phyloP scores from a whole-genome alignment of 2,113 vertebrate species.

The Macroglossus sobrinus region DNA sequence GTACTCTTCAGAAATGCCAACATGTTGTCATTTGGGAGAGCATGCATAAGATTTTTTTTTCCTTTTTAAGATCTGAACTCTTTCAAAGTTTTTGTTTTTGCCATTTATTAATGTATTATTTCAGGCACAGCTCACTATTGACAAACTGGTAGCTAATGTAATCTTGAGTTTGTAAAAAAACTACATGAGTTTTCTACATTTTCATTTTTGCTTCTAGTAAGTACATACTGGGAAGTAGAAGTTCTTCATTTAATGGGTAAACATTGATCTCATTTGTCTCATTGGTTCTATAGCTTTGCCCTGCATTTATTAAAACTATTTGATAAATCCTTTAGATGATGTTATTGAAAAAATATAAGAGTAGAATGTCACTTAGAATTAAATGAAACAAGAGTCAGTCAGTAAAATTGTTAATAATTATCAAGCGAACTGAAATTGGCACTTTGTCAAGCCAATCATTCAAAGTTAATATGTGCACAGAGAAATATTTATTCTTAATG shows the following conservation, averaged over 20 bases:
- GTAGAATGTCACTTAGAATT: not conserved
- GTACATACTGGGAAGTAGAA: not conserved
- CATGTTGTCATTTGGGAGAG: not conserved
- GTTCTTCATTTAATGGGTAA: not conserved
- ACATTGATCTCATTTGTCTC: not conserved
- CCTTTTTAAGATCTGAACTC: constrained; percentile 33
- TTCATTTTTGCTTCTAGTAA: not conserved
- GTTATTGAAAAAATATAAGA: not conserved
- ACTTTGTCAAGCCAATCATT: constrained; percentile 18
- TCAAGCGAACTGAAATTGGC: not conserved
- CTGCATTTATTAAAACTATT: not conserved
- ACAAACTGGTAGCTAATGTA: not conserved
- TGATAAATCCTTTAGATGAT: not conserved
- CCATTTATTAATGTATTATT: not conserved
- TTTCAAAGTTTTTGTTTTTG: not conserved
- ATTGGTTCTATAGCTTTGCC: not conserved
- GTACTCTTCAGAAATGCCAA: not conserved
- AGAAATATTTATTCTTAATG: constrained; percentile 16
- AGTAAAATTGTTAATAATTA: constrained; percentile 45
- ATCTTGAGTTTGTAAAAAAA: not conserved
- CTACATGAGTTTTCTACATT: not conserved
- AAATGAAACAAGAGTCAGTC: not conserved
- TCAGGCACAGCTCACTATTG: not conserved
- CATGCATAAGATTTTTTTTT: not conserved
- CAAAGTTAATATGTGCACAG: not conserved